Conservation (phyloP, 2,113 vertebrate genomes). For the Larimichthys crocea region DNA sequence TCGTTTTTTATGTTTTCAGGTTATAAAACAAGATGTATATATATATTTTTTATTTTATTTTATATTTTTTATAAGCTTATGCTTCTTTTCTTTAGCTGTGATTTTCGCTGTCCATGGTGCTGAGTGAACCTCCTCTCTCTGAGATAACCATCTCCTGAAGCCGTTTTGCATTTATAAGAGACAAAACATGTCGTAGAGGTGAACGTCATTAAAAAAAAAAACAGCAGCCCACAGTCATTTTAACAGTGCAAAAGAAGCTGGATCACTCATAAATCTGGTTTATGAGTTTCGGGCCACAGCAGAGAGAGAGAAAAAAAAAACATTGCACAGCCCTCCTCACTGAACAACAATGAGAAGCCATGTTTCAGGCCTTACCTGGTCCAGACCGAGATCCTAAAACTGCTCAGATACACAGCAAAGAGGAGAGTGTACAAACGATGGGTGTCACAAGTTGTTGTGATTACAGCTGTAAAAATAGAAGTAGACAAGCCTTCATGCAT, state of each 20-base stretch:
- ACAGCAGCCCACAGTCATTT: neutral
- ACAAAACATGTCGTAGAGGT: neutral
- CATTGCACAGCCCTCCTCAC: neutral
- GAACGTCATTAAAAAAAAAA: neutral
- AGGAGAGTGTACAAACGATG: neutral
- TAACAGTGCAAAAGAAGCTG: neutral
- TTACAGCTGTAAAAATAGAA: slow-evolving; percentile 1
- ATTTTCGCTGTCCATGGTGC: slow-evolving; percentile 70
- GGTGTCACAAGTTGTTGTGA: neutral
- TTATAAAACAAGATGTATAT: neutral
- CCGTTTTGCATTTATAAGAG: neutral
- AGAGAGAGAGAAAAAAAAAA: neutral
- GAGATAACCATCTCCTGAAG: neutral
- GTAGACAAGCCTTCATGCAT: neutral
- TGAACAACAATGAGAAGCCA: slow-evolving; percentile 25
- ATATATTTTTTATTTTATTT: too few species aligned
- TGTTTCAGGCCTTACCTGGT: slow-evolving; percentile 35
- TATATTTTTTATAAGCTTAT: too few species aligned
- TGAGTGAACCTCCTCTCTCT: slow-evolving; percentile 41
- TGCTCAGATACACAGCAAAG: neutral
- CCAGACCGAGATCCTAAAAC: slow-evolving; percentile 9
- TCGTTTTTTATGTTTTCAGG: neutral
- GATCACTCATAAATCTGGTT: slow-evolving; percentile 45
- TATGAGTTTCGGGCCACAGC: neutral
- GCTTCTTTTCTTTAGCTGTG: neutral